These are phyloP conservation scores for Lithobates pipiens DNA, from an alignment of 2,797 vertebrate genomes.

Conservation along the genomic window DNA sequence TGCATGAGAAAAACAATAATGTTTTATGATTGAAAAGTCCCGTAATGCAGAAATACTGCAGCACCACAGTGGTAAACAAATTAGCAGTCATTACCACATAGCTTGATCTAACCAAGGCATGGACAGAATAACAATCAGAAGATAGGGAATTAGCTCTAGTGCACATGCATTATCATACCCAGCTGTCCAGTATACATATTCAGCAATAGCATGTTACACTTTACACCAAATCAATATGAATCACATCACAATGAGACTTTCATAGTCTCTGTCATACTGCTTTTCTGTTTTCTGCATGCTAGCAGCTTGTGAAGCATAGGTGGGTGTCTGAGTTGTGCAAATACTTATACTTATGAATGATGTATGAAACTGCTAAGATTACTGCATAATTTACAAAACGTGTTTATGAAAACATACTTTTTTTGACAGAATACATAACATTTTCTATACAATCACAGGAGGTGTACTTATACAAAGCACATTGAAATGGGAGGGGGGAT, in stretches of 20 bases:
- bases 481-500: background rate
- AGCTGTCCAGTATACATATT: background rate
- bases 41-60: background rate
- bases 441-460: conserved; percentile 10
- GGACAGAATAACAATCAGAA: conserved; percentile 35
- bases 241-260: background rate
- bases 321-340: conserved; percentile 21
- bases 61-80: conserved; percentile 27
- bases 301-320: conserved; percentile 24
- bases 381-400: conserved; percentile 34
- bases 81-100: conserved; percentile 51
- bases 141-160: conserved; percentile 13
- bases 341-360: conserved; percentile 38
- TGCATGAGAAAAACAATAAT: conserved; percentile 14
- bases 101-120: conserved; percentile 37
- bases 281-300: conserved; percentile 2
- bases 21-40: background rate
- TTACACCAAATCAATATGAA: background rate
- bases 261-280: background rate
- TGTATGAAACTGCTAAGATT: conserved; percentile 28
- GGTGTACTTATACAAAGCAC: background rate
- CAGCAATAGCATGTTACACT: background rate
- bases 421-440: conserved; percentile 17
- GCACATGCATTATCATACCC: background rate
- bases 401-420: conserved; percentile 30